phyloP scores from a whole-genome alignment of 2,113 vertebrate species.

The Benitochromis conjunctus region DNA sequence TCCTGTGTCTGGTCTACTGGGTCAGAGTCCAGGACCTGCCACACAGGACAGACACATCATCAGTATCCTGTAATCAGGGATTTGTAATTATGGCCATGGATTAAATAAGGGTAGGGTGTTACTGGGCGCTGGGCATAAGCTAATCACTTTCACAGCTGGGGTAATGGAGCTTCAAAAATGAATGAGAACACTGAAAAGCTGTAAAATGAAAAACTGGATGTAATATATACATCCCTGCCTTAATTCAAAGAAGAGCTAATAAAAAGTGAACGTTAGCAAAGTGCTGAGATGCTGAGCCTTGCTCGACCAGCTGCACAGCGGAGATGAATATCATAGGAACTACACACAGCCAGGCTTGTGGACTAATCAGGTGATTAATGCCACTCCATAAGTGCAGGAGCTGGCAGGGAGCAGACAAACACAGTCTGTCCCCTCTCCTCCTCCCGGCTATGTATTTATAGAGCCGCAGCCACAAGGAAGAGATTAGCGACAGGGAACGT shows the following conservation, averaged over 20 bases:
- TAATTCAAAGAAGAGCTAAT: slow-evolving; percentile 27
- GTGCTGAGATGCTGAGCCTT: slow-evolving; percentile 28
- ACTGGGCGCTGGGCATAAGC: slow-evolving; percentile 1
- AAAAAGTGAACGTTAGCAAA: slow-evolving; percentile 26
- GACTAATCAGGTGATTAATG: slow-evolving; percentile 73
- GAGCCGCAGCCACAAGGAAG: slow-evolving; percentile 46
- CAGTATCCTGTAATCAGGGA: neutral
- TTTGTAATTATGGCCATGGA: neutral
- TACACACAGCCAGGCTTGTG: slow-evolving; percentile 32
- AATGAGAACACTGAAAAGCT: neutral
- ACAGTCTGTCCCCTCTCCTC: slow-evolving; percentile 58
- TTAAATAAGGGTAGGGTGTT: slow-evolving; percentile 12
- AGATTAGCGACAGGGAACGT: slow-evolving; percentile 53
- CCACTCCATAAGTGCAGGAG: slow-evolving; percentile 62
- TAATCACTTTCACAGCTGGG: slow-evolving; percentile 21
- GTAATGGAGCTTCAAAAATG: slow-evolving; percentile 15
- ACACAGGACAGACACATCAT: neutral
- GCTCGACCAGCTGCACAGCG: slow-evolving; percentile 29
- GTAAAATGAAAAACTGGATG: neutral
- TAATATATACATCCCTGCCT: slow-evolving; percentile 23
- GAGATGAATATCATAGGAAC: slow-evolving; percentile 51
- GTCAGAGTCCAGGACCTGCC: slow-evolving; percentile 78
- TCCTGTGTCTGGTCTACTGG: slow-evolving; percentile 78
- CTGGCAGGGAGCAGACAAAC: slow-evolving; percentile 66
- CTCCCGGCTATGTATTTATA: slow-evolving; percentile 61